A percentile compares a stretch with the other conserved stretches of the same genome.
phyloP scores from a whole-genome alignment of 2,797 vertebrate genomes.

The Takifugu ocellatus region DNA sequence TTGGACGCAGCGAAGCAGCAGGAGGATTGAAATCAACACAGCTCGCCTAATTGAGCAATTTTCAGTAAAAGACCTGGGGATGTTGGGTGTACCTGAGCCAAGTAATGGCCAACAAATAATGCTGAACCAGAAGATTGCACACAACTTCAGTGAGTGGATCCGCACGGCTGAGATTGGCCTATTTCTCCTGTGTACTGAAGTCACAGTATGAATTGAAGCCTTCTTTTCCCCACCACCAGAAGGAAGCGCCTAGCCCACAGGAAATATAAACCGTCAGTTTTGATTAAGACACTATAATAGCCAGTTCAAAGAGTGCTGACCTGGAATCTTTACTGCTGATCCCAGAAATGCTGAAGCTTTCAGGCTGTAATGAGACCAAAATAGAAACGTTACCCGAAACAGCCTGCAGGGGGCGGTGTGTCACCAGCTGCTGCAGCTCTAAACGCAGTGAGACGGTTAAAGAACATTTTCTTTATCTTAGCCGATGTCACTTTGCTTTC shows the following conservation, averaged over 20 bases:
- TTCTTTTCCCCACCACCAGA: constrained; percentile 44
- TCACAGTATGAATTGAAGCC: neutral
- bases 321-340: constrained; percentile 1
- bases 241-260: constrained; percentile 45
- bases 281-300: constrained; percentile 19
- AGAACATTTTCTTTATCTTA: constrained; percentile 46
- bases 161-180: neutral
- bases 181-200: too few species aligned
- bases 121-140: constrained; percentile 75
- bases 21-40: constrained; percentile 63
- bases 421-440: constrained; percentile 12
- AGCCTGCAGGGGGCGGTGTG: constrained; percentile 65
- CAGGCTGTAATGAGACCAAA: constrained; percentile 4
- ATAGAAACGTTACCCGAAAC: neutral
- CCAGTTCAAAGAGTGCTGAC: constrained; percentile 16
- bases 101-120: constrained; percentile 66
- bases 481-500: constrained; percentile 58
- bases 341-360: constrained; percentile 4
- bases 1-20: constrained; percentile 59
- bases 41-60: constrained; percentile 73
- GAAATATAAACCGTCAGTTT: constrained; percentile 9
- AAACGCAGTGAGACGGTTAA: constrained; percentile 23
- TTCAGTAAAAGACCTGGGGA: constrained; percentile 53
- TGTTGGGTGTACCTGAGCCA: constrained; percentile 27
- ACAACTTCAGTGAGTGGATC: constrained; percentile 79